phyloP scores from a whole-genome alignment of 2,113 vertebrate genomes.

The Hiodon alosoides region DNA sequence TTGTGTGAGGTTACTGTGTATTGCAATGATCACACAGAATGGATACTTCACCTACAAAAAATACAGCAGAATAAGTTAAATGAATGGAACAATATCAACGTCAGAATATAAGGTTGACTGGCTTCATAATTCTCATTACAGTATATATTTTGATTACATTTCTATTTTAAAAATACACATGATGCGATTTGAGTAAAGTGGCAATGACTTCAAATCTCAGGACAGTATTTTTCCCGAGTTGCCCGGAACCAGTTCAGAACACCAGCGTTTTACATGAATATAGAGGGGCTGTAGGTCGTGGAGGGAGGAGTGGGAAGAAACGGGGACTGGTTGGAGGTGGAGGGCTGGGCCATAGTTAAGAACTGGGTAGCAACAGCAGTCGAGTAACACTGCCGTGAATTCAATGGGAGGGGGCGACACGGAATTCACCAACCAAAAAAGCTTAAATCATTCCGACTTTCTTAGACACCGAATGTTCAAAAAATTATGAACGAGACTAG shows the following conservation, averaged over 20 bases:
- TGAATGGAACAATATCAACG: too few relatives aligned
- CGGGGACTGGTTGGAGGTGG: constrained; percentile 54
- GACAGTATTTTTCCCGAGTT: background rate
- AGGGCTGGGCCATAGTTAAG: constrained; percentile 56
- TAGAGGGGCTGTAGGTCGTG: constrained; percentile 32
- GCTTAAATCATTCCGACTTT: constrained; percentile 32
- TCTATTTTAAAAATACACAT: too few relatives aligned
- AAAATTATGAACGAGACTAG: constrained; percentile 5
- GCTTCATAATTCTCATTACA: too few relatives aligned
- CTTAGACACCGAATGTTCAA: constrained; percentile 19
- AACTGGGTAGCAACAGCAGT: constrained; percentile 68
- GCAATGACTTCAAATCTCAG: background rate
- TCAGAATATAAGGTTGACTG: too few relatives aligned
- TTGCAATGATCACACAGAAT: too few relatives aligned
- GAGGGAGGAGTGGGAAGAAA: constrained; percentile 52
- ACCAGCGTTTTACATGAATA: background rate
- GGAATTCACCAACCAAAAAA: constrained; percentile 46
- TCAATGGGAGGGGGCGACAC: constrained; percentile 53
- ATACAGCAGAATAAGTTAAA: too few relatives aligned
- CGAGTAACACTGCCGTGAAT: constrained; percentile 44
- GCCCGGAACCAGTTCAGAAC: background rate
- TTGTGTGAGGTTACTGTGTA: too few relatives aligned
- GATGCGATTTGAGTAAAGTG: too few relatives aligned
- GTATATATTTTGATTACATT: too few relatives aligned
- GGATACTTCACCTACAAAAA: too few relatives aligned